phyloP scores from a whole-genome alignment of 2,888 invertebrate species.

The Empis livida region DNA sequence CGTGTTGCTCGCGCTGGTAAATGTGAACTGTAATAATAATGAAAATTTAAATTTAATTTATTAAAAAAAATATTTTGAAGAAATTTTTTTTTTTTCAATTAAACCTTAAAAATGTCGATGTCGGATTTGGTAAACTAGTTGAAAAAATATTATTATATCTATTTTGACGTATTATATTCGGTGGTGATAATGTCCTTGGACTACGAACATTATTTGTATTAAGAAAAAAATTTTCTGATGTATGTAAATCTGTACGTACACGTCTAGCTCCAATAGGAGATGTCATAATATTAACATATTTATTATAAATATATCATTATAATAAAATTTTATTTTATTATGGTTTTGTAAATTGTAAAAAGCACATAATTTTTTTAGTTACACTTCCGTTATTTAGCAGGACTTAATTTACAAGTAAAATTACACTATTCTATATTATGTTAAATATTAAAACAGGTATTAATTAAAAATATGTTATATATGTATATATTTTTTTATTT shows the following conservation, averaged over 20 bases:
- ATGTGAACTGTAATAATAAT: conserved; percentile 25
- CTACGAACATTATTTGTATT: conserved; percentile 12
- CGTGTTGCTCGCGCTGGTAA: conserved; percentile 35
- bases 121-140: conserved; percentile 6
- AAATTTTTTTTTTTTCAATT: too few relatives aligned
- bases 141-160: neutral
- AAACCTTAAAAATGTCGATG: conserved; percentile 3
- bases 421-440: too few relatives aligned
- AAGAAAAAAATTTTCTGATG: conserved; percentile 32
- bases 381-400: too few relatives aligned
- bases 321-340: neutral
- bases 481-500: too few relatives aligned
- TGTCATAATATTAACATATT: conserved; percentile 7
- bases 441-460: too few relatives aligned
- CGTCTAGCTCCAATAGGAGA: conserved; percentile 31
- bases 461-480: too few relatives aligned
- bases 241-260: conserved; percentile 33
- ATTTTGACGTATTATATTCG: neutral
- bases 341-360: neutral
- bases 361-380: too few relatives aligned
- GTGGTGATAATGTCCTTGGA: conserved; percentile 15
- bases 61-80: neutral
- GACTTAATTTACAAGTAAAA: too few relatives aligned
- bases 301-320: neutral
- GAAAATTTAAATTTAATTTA: neutral